Conservation (phyloP, 2,797 vertebrate species). For the Crenuchus spilurus region DNA sequence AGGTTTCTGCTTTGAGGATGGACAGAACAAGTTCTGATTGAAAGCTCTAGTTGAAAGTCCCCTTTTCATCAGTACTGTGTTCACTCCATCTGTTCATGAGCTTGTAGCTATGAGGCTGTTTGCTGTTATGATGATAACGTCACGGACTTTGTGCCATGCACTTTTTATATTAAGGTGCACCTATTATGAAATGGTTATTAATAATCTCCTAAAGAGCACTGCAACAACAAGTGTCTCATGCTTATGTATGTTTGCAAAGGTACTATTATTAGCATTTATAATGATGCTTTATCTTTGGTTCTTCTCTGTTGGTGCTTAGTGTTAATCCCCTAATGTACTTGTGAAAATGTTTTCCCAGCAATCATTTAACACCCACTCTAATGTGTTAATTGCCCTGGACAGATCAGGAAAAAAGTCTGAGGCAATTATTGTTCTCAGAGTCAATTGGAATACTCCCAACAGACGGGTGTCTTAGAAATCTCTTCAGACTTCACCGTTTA, state of each 20-base stretch:
- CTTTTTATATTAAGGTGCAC: neutral
- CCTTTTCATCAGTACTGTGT: neutral
- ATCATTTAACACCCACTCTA: conserved; percentile 5
- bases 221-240: neutral
- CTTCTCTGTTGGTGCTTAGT: neutral
- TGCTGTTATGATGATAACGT: neutral
- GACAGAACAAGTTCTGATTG: neutral
- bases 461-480: neutral
- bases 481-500: conserved; percentile 38
- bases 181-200: neutral
- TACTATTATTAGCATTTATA: neutral
- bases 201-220: neutral
- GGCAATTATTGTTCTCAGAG: conserved; percentile 15
- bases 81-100: neutral
- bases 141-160: neutral
- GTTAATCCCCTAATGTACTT: neutral
- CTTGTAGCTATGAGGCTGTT: neutral
- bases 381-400: conserved; percentile 25
- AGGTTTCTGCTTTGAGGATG: neutral
- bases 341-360: conserved; percentile 23
- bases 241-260: neutral
- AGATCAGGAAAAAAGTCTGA: conserved; percentile 7
- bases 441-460: conserved; percentile 7
- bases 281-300: neutral
- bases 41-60: neutral